Percentiles rank a stretch among this genome's conserved stretches.
Conservation (phyloP, 1,140 invertebrate genomes). For the Archivesica marissinica region DNA sequence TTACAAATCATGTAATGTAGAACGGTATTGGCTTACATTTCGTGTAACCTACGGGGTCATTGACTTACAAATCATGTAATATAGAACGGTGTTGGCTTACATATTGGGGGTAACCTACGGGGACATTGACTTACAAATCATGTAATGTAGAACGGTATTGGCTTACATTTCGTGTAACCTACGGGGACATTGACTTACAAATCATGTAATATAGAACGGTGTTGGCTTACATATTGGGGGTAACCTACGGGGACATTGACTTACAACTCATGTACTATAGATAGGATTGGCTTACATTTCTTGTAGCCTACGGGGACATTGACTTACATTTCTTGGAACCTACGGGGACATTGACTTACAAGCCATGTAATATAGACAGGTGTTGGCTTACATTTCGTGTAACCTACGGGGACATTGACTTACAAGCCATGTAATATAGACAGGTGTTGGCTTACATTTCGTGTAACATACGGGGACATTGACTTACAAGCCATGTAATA, state of each 20-base stretch:
- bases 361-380: too few species aligned
- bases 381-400: too few species aligned
- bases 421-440: too few species aligned
- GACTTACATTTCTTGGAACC: neutral
- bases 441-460: too few species aligned
- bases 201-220: slow-evolving; percentile 2
- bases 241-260: neutral
- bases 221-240: neutral
- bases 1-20: slow-evolving; percentile 8
- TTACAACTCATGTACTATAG: slow-evolving; percentile 15
- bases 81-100: neutral
- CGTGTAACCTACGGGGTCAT: neutral
- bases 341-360: too few species aligned
- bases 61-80: slow-evolving; percentile 1
- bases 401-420: too few species aligned
- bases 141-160: neutral
- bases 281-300: neutral
- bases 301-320: neutral
- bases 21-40: neutral
- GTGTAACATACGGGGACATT: too few species aligned
- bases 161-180: neutral
- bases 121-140: neutral
- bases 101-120: neutral
- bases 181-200: neutral
- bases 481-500: too few species aligned